Evolutionary conservation across 1,140 invertebrate species (phyloP).

Genomic region (Rhopalosiphum maidis): DNA sequence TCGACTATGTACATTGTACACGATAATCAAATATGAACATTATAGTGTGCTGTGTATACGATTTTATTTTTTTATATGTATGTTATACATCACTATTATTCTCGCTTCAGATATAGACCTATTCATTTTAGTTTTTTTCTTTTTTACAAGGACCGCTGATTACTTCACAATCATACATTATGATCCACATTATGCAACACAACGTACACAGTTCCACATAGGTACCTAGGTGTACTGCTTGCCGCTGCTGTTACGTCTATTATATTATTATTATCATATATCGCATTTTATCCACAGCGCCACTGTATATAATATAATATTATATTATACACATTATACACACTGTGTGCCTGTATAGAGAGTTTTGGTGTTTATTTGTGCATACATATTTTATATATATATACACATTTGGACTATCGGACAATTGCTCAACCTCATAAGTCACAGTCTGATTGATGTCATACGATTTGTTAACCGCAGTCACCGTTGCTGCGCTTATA

Average conservation of each 20-base stretch:
- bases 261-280: slow-evolving; percentile 32
- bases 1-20: not conserved
- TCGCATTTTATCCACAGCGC: not conserved
- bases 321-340: not conserved
- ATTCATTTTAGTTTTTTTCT: slow-evolving; percentile 15
- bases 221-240: not conserved
- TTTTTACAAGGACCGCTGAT: not conserved
- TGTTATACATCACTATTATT: not conserved
- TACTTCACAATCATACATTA: slow-evolving; percentile 25
- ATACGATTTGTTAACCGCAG: slow-evolving; percentile 39
- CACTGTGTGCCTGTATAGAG: not conserved
- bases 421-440: slow-evolving; percentile 44
- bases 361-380: not conserved
- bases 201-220: not conserved
- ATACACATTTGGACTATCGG: not conserved
- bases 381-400: not conserved
- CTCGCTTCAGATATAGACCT: not conserved
- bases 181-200: slow-evolving; percentile 32
- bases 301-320: not conserved
- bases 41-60: not conserved
- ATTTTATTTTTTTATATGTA: not conserved
- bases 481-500: not conserved
- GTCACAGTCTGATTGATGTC: slow-evolving; percentile 56
- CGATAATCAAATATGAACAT: not conserved
- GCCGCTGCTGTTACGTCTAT: not conserved